Evolutionary conservation across 2,888 invertebrate species (phyloP).

Genomic region (Drosophila picticornis): DNA sequence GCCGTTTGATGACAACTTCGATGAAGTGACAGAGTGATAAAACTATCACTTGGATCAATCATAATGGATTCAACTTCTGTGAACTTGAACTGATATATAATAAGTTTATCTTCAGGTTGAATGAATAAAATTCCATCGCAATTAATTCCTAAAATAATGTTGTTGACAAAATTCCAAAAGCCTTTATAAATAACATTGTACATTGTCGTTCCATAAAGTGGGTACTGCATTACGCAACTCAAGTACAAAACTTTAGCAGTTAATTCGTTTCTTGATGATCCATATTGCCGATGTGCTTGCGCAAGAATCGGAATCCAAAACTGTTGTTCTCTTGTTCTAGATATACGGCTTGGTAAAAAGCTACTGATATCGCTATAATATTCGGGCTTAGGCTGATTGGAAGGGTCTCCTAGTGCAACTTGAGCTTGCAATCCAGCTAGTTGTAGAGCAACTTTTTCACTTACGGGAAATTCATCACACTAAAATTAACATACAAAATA

Average conservation of each 20-base stretch:
- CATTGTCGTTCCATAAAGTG: constrained; percentile 94
- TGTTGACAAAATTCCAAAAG: constrained; percentile 94
- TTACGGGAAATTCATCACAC: constrained; percentile 97
- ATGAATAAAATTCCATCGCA: constrained; percentile 96
- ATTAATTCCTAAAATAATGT: constrained; percentile 93
- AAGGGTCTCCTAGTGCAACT: constrained; percentile 95
- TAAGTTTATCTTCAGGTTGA: constrained; percentile 95
- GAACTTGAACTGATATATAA: constrained; percentile 95
- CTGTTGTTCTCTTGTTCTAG: constrained; percentile 91
- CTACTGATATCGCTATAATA: constrained; percentile 96
- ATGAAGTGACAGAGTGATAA: constrained; percentile 94
- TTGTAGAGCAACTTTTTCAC: constrained; percentile 97
- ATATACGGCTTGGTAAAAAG: constrained; percentile 94
- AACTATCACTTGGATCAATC: constrained; percentile 96
- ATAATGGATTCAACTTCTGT: constrained; percentile 95
- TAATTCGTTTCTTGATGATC: constrained; percentile 95
- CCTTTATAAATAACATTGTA: constrained; percentile 96
- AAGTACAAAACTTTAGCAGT: constrained; percentile 97
- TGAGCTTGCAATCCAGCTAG: constrained; percentile 97
- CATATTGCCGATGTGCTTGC: constrained; percentile 95
- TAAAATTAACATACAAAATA: constrained; percentile 79
- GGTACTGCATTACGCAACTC: constrained; percentile 98
- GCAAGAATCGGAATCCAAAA: constrained; percentile 95
- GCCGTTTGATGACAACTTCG: constrained; percentile 86
- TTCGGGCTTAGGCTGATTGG: constrained; percentile 90